Conservation (phyloP, 2,113 vertebrate species). For the Crotophaga sulcirostris region DNA sequence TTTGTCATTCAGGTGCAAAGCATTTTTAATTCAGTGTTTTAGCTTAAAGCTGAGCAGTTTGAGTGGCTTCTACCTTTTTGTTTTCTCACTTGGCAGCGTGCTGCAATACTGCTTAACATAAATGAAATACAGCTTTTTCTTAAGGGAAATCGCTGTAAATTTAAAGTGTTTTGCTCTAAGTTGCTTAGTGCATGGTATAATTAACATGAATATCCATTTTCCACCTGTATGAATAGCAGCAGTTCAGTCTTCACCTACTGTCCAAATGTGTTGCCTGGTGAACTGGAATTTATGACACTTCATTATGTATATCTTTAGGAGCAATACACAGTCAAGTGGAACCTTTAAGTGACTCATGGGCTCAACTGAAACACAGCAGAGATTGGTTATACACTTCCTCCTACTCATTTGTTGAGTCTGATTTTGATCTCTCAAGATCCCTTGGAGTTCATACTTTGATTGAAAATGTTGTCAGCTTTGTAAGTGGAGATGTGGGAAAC, state of each 20-base stretch:
- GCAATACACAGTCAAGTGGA: constrained; percentile 75
- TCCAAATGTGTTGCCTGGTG: not conserved
- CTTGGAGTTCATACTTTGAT: constrained; percentile 90
- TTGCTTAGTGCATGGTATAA: constrained; percentile 75
- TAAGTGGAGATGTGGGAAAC: constrained; percentile 91
- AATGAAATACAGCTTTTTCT: constrained; percentile 57
- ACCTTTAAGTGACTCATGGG: constrained; percentile 89
- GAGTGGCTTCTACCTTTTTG: constrained; percentile 70
- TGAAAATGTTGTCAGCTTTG: constrained; percentile 93
- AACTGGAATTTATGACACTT: constrained; percentile 14
- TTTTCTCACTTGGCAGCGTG: constrained; percentile 57
- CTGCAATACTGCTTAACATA: constrained; percentile 60
- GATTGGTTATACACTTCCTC: constrained; percentile 83
- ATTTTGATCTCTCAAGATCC: constrained; percentile 86
- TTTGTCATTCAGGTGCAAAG: constrained; percentile 37
- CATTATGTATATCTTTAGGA: constrained; percentile 66
- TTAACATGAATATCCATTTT: constrained; percentile 65
- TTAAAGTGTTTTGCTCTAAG: constrained; percentile 59
- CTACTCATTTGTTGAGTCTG: constrained; percentile 84
- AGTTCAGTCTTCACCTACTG: constrained; percentile 4
- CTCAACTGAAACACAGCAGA: constrained; percentile 84
- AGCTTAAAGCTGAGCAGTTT: constrained; percentile 70
- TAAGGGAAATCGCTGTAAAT: constrained; percentile 62
- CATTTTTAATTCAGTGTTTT: constrained; percentile 33
- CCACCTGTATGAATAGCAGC: constrained; percentile 57